Evolutionary conservation across 2,797 vertebrate species (phyloP).

Genomic region (Oreochromis grahami): DNA sequence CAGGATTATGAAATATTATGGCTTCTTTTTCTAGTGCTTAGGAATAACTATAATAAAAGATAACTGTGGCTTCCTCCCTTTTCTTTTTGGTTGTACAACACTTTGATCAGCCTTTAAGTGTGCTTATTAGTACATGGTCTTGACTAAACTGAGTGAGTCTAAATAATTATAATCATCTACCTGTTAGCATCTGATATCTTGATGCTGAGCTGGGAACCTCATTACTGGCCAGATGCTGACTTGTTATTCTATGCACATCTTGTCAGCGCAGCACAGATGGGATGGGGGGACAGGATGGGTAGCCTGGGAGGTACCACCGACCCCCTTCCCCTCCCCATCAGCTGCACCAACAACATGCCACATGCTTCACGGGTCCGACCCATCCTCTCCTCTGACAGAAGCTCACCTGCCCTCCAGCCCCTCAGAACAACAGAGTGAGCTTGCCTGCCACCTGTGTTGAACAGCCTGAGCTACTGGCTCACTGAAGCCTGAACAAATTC

Average conservation of each 20-base stretch:
- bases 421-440: slow-evolving; percentile 47
- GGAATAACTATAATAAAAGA: neutral
- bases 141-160: neutral
- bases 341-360: slow-evolving; percentile 53
- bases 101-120: neutral
- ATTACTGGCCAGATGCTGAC: slow-evolving; percentile 60
- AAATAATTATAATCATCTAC: slow-evolving; percentile 35
- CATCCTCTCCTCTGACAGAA: slow-evolving; percentile 53
- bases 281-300: slow-evolving; percentile 21
- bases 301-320: slow-evolving; percentile 65
- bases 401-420: slow-evolving; percentile 61
- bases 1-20: neutral
- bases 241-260: slow-evolving; percentile 62
- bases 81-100: neutral
- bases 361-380: slow-evolving; percentile 45
- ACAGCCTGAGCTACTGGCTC: slow-evolving; percentile 26
- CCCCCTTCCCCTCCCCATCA: slow-evolving; percentile 54
- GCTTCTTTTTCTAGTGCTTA: neutral
- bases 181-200: slow-evolving; percentile 64
- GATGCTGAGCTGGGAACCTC: slow-evolving; percentile 45
- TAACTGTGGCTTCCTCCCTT: neutral
- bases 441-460: slow-evolving; percentile 53
- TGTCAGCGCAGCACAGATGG: slow-evolving; percentile 68
- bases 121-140: neutral
- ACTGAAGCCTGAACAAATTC: slow-evolving; percentile 40